A percentile compares a stretch with the other conserved stretches of the same genome.
Conservation (phyloP, 1,140 invertebrate species). For the Drosophila ercepeae region DNA sequence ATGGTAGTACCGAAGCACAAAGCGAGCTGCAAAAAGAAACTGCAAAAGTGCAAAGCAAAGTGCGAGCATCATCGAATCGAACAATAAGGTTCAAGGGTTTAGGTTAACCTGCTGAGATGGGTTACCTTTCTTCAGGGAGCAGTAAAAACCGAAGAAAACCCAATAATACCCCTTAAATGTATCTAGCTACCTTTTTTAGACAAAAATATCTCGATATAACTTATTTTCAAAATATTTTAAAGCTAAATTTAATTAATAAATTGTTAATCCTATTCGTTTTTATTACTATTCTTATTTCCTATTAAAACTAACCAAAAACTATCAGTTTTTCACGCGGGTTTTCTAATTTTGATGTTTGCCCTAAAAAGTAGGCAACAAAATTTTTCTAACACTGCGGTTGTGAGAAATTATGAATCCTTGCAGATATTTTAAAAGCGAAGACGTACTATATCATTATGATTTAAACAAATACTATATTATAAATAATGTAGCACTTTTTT, state of each 20-base stretch:
- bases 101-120: conserved; percentile 4
- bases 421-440: too few species aligned
- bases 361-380: background rate
- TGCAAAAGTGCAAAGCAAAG: conserved; percentile 29
- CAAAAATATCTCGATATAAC: too few species aligned
- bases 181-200: too few species aligned
- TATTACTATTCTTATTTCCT: too few species aligned
- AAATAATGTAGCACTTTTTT: too few species aligned
- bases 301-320: background rate
- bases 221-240: too few species aligned
- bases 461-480: too few species aligned
- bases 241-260: too few species aligned
- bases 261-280: too few species aligned
- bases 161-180: too few species aligned
- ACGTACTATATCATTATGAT: too few species aligned
- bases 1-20: conserved; percentile 8
- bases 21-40: conserved; percentile 22
- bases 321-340: background rate
- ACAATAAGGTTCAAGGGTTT: conserved; percentile 11
- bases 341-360: background rate
- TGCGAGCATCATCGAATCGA: background rate
- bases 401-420: background rate
- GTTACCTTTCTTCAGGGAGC: background rate
- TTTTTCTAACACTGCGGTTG: background rate
- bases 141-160: too few species aligned